Conservation (phyloP, 2,113 vertebrate genomes). For the Gyps fulvus region DNA sequence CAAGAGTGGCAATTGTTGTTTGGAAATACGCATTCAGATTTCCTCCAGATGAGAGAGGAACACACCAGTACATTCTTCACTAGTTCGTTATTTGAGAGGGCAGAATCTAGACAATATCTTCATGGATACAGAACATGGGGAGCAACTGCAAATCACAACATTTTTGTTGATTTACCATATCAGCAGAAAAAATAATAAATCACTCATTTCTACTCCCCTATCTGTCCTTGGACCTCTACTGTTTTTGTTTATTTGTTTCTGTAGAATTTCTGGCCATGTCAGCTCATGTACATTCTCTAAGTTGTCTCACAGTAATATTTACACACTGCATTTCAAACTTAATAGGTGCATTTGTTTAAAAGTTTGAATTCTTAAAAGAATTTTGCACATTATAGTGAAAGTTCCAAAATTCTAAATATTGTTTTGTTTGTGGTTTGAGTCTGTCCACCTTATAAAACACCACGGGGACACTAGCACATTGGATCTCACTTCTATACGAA, state of each 20-base stretch:
- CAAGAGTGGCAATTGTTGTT: neutral
- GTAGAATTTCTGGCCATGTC: neutral
- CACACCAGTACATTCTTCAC: accelerated
- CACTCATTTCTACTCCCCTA: neutral
- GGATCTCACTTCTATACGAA: neutral
- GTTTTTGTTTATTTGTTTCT: neutral
- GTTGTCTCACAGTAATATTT: neutral
- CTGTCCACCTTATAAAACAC: neutral
- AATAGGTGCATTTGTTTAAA: neutral
- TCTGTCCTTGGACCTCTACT: neutral
- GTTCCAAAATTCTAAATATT: neutral
- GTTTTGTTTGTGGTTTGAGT: neutral
- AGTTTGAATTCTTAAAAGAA: neutral
- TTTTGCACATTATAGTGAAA: neutral
- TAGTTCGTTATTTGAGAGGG: neutral
- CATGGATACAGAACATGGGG: neutral
- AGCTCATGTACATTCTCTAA: neutral
- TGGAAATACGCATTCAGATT: neutral
- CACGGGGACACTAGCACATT: neutral
- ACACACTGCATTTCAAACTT: neutral
- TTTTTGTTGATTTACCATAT: neutral
- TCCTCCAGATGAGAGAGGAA: neutral
- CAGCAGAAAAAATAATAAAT: neutral
- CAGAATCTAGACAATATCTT: neutral
- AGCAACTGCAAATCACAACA: neutral